phyloP scores from a whole-genome alignment of 1,140 invertebrate species.

The Drosophila cardini region DNA sequence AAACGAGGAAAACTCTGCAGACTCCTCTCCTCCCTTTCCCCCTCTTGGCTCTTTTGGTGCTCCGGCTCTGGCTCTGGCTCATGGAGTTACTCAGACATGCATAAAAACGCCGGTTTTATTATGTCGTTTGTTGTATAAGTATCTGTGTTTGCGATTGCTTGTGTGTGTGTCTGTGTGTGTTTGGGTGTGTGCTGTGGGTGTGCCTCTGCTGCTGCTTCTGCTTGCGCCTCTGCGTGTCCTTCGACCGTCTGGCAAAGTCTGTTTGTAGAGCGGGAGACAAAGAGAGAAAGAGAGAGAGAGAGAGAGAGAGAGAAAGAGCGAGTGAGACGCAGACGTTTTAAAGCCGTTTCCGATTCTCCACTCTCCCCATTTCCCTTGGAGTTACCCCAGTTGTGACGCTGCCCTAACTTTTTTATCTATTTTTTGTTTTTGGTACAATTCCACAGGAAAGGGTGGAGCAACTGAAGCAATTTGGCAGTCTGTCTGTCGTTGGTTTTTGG shows the following conservation, averaged over 20 bases:
- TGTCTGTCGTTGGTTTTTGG: conserved; percentile 1
- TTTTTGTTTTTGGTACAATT: conserved; percentile 5
- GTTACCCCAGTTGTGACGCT: conserved; percentile 7
- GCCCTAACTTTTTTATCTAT: conserved; percentile 35
- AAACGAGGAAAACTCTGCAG: conserved; percentile 8
- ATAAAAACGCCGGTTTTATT: conserved; percentile 83
- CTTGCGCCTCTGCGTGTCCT: conserved; percentile 46
- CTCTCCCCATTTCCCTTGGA: no score
- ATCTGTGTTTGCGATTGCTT: conserved; percentile 22
- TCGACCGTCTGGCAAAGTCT: conserved; percentile 52
- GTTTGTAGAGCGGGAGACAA: conserved; percentile 6
- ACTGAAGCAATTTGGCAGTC: conserved; percentile 53
- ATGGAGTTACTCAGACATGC: conserved; percentile 82
- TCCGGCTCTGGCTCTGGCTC: conserved; percentile 68
- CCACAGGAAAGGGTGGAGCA: conserved; percentile 9
- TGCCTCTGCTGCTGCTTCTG: conserved; percentile 3
- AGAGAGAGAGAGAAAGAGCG: conserved; percentile 15
- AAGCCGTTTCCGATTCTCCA: conserved; percentile 8
- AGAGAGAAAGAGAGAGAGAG: neutral
- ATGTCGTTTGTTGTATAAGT: conserved; percentile 65
- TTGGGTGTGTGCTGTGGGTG: conserved; percentile 41
- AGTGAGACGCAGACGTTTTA: conserved; percentile 48
- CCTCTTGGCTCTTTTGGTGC: conserved; percentile 50
- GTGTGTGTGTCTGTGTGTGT: conserved; percentile 29
- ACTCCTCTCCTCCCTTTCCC: conserved; percentile 3